Evolutionary conservation across 2,888 invertebrate species (phyloP).

Genomic region (Phyllotreta striolata): DNA sequence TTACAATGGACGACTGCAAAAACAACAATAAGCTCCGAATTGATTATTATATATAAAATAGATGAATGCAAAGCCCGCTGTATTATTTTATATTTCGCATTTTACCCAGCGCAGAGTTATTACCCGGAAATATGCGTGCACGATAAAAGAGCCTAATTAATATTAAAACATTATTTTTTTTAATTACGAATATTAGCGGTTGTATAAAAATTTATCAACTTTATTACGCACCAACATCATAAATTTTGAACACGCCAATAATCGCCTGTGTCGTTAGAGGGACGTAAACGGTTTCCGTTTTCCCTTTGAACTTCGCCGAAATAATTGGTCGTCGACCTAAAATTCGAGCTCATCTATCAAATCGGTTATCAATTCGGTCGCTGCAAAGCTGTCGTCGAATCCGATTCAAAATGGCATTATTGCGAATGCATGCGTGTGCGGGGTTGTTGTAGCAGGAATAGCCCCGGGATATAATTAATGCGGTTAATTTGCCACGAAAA

Average conservation of each 20-base stretch:
- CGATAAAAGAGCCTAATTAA: too few relatives aligned
- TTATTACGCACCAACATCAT: too few relatives aligned
- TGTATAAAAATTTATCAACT: too few relatives aligned
- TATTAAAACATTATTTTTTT: too few relatives aligned
- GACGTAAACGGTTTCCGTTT: too few relatives aligned
- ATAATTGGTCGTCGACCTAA: neutral
- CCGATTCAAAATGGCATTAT: constrained; percentile 13
- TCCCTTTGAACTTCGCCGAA: too few relatives aligned
- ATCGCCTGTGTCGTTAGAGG: too few relatives aligned
- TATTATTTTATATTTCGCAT: neutral
- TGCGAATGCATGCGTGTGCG: constrained; percentile 1
- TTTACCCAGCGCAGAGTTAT: neutral
- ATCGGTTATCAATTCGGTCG: constrained; percentile 16
- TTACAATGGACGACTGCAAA: neutral
- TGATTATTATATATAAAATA: neutral
- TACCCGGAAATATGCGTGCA: too few relatives aligned
- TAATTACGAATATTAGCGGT: too few relatives aligned
- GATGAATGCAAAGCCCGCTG: neutral
- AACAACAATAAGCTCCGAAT: neutral
- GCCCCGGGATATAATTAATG: too few relatives aligned
- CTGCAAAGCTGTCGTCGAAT: constrained; percentile 9
- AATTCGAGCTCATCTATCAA: constrained; percentile 10
- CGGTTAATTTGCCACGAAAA: too few relatives aligned
- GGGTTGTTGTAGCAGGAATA: neutral
- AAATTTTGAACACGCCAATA: too few relatives aligned